A percentile compares a stretch with the other conserved stretches of the same genome.
Conservation (phyloP, 2,888 invertebrate genomes). For the Tetropium fuscum region DNA sequence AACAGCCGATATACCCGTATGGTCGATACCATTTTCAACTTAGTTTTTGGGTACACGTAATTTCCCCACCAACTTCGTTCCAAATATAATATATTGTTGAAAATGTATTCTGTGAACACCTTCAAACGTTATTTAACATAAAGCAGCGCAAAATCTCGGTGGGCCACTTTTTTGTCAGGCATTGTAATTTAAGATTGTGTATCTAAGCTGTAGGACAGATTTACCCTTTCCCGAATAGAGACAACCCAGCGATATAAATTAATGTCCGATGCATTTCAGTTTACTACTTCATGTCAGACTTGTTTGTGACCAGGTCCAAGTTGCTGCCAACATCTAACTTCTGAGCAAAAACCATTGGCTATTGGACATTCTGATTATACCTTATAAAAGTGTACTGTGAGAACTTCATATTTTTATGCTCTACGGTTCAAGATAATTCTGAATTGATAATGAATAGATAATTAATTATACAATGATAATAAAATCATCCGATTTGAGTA, state of each 20-base stretch:
- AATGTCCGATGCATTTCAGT: conserved; percentile 19
- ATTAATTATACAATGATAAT: too few species aligned
- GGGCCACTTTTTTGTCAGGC: too few species aligned
- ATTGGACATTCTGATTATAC: conserved; percentile 18
- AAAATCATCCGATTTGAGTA: too few species aligned
- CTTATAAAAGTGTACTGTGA: conserved; percentile 19
- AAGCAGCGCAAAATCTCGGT: too few species aligned
- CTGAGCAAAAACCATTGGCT: conserved; percentile 23
- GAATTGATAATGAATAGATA: conserved; percentile 19
- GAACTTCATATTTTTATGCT: conserved; percentile 20
- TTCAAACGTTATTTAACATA: too few species aligned
- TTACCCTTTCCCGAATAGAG: conserved; percentile 10
- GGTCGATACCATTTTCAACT: conserved; percentile 17
- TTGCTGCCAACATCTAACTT: conserved; percentile 27
- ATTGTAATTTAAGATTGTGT: too few species aligned
- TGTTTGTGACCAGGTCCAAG: conserved; percentile 28
- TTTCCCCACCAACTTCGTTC: conserved; percentile 7
- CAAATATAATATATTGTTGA: too few species aligned
- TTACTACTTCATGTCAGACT: conserved; percentile 32
- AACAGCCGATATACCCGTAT: conserved; percentile 13
- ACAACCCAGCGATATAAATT: conserved; percentile 9
- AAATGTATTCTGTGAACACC: too few species aligned
- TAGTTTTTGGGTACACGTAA: conserved; percentile 13
- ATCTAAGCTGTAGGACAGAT: too few species aligned
- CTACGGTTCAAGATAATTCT: conserved; percentile 17